Evolutionary conservation across 2,797 vertebrate genomes (phyloP), one percentile per base, ranked within the genome.

Genomic region (Hippocampus kuda): DNA sequence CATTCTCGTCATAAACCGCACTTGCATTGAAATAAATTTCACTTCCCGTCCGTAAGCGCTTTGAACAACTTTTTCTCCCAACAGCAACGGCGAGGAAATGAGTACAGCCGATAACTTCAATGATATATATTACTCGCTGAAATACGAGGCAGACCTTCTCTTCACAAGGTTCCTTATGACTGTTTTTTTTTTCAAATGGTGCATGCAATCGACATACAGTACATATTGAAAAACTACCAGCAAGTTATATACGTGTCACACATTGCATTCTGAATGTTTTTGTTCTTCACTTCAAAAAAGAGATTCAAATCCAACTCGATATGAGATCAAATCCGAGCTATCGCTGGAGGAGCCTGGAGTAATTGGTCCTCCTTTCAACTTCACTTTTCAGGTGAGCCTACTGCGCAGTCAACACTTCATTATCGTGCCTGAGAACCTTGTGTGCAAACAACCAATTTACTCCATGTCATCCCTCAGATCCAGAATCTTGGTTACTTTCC

Each of bases 401-500:
- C 5, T 66, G 16, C 73, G 26, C 26, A 9, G 48, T 16, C 15
- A 26, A 26, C 13, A 13, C 4, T 60, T 24, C 53, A 65, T 72
- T 59, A 59, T 24, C 41, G n/a, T 16, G 27, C 67, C 42, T 8
- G 46, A 30, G 5, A 26, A 48, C 16, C 15, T 51, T 34, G 48
- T 12, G 3, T 38, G 46, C 18, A 9, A 11, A 27, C 3, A 44
- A 15, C n/a, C 20, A 34, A 34, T n/a, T 38, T n/a, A 34, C n/a
- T 18, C 34, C 13, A 5, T 42, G 30, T 42, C 20, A 26, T 44
- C 15, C 27, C 24, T 30, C 88, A 99, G 97, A 90, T 99, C 67
- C 94, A 96, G 84, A 99, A 99, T 80, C 84, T 99, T 71, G 97
- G 96, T 30, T 93, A 94, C 72, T 99, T 99, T 74, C 95, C 95